Base-by-base conservation (phyloP, 2,888 invertebrate genomes). In the Gryllus longicercus region DNA sequence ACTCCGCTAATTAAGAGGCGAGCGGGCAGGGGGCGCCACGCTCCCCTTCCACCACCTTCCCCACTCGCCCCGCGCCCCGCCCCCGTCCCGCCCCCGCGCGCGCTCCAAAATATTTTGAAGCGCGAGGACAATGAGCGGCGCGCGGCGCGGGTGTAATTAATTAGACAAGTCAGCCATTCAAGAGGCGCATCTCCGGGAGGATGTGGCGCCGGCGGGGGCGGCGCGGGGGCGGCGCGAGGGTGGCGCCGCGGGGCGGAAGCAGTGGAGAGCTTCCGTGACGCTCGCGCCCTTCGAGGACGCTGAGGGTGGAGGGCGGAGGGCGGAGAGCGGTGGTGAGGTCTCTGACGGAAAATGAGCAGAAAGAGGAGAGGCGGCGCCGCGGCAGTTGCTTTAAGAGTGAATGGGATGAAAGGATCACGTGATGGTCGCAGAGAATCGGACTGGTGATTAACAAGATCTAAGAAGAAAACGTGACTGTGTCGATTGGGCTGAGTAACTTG, bases 161-260 rank as follows among this genome's bases (percentile, higher is more conserved):
- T 63, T 63, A 63, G 63, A 4, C 63, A 63, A 63, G 63, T 63
- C 63, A 63, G 63, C 63, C 63, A 63, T 63, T 16, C 16, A 63
- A 3, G 63, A 63, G 63, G 63, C 63, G 63, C 63, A 63, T 63
- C 63, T 63, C 5, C 63, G 63, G 63, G 63, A 3, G 63, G 63
- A 63, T 63, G 63, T 63, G 63, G 63, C 63, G 63, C 63, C 63
- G 63, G 63, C 63, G 63, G 63, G 63, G 63, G 18, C n/a, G 12
- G 2, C 3, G 63, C 16, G 63, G 2, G 18, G 18, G 63, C 63
- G 14, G 63, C 14, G 18, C 14, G 18, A 4, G 63, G 18, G 63
- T 10, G 63, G 63, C 16, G 18, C 4, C 14, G 18, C 5, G 63
- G 2, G 63, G 18, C 14, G 63, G 63, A 18, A 63, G 63, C 18